These are phyloP conservation scores for Drosophila phalerata DNA, from an alignment of 2,888 invertebrate genomes.

Conservation along the genomic window DNA sequence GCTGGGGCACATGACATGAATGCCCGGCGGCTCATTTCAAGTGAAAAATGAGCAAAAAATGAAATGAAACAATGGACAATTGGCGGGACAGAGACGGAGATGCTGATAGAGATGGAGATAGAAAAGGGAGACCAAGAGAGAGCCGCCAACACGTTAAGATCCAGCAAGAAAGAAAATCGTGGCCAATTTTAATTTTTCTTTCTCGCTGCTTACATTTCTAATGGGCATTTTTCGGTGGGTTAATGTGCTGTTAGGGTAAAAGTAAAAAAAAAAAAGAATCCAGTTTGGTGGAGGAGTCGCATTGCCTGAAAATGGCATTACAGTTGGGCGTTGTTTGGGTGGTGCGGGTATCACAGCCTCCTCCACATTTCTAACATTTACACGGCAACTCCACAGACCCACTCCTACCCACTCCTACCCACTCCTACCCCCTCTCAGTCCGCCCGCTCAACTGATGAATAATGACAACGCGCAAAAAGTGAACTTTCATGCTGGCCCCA, in stretches of 20 bases:
- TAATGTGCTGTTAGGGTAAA: constrained; percentile 81
- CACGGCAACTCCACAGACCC: constrained; percentile 46
- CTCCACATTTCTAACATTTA: constrained; percentile 48
- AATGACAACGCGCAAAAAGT: constrained; percentile 78
- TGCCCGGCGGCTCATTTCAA: constrained; percentile 78
- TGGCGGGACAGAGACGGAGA: constrained; percentile 14
- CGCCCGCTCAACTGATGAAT: constrained; percentile 73
- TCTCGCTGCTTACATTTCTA: constrained; percentile 72
- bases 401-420: background rate
- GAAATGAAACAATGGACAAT: constrained; percentile 82
- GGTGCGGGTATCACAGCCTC: background rate
- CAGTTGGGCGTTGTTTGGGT: constrained; percentile 4
- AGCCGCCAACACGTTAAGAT: constrained; percentile 43
- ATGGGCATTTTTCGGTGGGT: constrained; percentile 78
- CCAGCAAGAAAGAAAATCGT: constrained; percentile 80
- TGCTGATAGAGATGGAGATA: constrained; percentile 10
- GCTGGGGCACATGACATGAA: constrained; percentile 73
- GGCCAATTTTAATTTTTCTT: constrained; percentile 85
- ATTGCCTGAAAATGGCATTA: constrained; percentile 58
- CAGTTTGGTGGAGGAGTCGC: constrained; percentile 20
- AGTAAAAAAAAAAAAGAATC: constrained; percentile 55
- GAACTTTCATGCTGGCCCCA: constrained; percentile 60
- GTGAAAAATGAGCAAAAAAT: constrained; percentile 80
- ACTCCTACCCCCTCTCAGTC: background rate
- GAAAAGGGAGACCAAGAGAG: constrained; percentile 6